Percentiles rank a stretch among this genome's conserved stretches.
phyloP scores from a whole-genome alignment of 2,113 vertebrate species.

The Castor canadensis region DNA sequence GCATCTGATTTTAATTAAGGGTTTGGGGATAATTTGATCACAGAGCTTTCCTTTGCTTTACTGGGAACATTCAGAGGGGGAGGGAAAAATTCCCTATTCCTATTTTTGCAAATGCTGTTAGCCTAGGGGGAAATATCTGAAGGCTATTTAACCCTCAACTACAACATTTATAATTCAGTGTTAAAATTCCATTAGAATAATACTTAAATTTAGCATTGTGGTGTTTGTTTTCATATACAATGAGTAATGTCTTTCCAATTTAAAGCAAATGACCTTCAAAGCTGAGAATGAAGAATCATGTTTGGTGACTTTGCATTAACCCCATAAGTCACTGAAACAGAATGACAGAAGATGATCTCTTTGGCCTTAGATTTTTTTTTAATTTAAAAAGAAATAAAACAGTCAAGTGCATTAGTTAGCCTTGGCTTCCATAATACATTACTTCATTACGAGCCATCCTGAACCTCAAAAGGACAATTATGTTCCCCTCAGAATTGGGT shows the following conservation, averaged over 20 bases:
- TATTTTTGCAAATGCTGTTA: constrained; percentile 5
- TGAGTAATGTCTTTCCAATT: neutral
- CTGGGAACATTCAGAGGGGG: constrained; percentile 25
- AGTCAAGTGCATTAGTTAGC: neutral
- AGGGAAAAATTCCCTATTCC: neutral
- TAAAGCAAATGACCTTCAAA: constrained; percentile 2
- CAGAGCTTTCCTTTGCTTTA: constrained; percentile 25
- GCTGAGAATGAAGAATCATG: neutral
- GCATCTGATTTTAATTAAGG: constrained; percentile 54
- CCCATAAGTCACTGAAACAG: neutral
- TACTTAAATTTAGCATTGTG: constrained; percentile 38
- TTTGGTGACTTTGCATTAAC: constrained; percentile 21
- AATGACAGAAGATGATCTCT: neutral
- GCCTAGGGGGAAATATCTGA: neutral
- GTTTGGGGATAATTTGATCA: constrained; percentile 39
- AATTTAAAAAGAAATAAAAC: neutral
- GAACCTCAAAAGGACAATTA: neutral
- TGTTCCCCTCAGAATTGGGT: neutral
- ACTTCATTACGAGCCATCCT: neutral
- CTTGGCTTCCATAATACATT: neutral
- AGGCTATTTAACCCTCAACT: constrained; percentile 22
- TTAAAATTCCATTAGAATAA: constrained; percentile 22
- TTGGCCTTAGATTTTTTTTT: neutral
- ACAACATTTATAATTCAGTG: constrained; percentile 36
- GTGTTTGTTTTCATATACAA: neutral